Evolutionary conservation across 2,797 vertebrate genomes (phyloP), one percentile per base, ranked within the genome.

Genomic region (Eutrigla gurnardus): DNA sequence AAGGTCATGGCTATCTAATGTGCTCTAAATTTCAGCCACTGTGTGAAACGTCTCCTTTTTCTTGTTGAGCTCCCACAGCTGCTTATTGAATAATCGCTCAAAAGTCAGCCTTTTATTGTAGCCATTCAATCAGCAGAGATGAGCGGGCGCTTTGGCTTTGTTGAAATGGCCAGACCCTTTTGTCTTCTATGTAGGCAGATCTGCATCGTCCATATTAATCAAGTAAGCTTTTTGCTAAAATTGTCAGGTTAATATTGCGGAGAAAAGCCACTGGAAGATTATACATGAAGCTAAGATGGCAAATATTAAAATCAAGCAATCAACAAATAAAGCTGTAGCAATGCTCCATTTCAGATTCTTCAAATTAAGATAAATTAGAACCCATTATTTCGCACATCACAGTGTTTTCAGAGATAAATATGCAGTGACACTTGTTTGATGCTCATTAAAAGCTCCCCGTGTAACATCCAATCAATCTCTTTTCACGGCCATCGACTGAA

Each of bases 31-130:
- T 82, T 86, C 80, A 63, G 66, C 78, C 42, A 71, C 73, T n/a
- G 70, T 66, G 75, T 78, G 73, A 84, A 87, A 86, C 36, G 61
- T 74, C 77, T 84, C 73, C 77, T 74, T 83, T 80, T 68, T 80
- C 70, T 76, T 83, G 79, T 73, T 54, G 75, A 78, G 74, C 77
- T 73, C 74, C 65, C 72, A 53, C 81, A 74, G 85, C 73, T 82
- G 76, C 71, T 90, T 90, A 91, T 88, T 89, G 80, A 92, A 90
- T 88, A 86, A 89, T 90, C 79, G 3, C 81, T 91, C 86, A 89
- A 89, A 89, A 85, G 77, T 82, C 75, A 12, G 80, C 59, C 80
- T 87, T 85, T 91, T 88, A 91, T 90, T 85, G 78, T 73, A 43
- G 40, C 77, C 68, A 52, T 85, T 91, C 83, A 90, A 83, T 91